phyloP scores from a whole-genome alignment of 2,797 vertebrate species.

The Notolabrus celidotus region DNA sequence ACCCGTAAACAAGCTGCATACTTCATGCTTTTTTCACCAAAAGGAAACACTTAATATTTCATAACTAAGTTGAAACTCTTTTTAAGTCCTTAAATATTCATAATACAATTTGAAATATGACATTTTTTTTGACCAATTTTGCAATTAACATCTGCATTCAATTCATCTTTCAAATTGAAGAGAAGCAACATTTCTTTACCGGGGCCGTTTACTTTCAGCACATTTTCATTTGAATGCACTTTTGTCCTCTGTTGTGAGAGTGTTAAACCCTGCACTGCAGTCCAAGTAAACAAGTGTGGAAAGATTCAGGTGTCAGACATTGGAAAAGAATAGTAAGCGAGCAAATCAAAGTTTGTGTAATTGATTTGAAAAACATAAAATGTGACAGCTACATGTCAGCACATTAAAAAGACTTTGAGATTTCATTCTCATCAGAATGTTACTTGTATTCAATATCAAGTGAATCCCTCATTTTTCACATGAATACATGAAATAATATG shows the following conservation, averaged over 20 bases:
- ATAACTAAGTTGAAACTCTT: not conserved
- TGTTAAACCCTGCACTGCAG: no score
- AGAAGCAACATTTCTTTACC: not conserved
- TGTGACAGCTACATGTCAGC: not conserved
- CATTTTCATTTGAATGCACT: not conserved
- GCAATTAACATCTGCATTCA: not conserved
- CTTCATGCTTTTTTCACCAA: not conserved
- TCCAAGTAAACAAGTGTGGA: slow-evolving; percentile 22
- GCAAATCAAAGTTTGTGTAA: not conserved
- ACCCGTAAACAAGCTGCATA: not conserved
- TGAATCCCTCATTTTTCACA: no score
- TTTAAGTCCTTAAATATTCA: slow-evolving; percentile 8
- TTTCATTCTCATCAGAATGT: no score
- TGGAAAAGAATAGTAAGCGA: not conserved
- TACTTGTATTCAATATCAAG: no score
- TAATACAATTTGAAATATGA: not conserved
- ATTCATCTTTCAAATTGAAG: not conserved
- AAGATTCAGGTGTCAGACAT: not conserved
- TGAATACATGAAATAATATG: no score
- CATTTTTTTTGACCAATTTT: not conserved
- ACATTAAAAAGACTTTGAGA: not conserved
- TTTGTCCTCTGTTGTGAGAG: not conserved
- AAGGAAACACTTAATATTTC: not conserved
- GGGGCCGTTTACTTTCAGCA: not conserved
- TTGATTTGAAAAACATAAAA: slow-evolving; percentile 4